phyloP scores from a whole-genome alignment of 2,113 vertebrate genomes.

The Dipodomys spectabilis region DNA sequence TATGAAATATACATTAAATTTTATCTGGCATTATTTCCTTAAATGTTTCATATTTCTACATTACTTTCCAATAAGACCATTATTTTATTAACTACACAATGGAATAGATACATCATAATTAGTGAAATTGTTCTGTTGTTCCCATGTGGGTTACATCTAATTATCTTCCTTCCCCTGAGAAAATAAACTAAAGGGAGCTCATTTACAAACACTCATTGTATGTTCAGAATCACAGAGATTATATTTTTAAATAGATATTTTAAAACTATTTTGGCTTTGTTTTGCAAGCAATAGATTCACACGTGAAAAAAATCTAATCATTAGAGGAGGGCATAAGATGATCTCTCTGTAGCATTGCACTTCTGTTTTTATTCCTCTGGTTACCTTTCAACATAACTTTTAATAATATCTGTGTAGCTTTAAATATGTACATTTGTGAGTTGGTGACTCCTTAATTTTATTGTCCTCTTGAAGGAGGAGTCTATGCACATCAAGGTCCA shows the following conservation, averaged over 20 bases:
- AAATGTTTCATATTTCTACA: constrained; percentile 36
- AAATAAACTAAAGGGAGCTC: not conserved
- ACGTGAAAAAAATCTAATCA: not conserved
- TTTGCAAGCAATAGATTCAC: not conserved
- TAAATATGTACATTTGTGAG: constrained; percentile 35
- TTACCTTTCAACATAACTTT: constrained; percentile 24
- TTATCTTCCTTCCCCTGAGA: not conserved
- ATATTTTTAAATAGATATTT: constrained; percentile 44
- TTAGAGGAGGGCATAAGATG: not conserved
- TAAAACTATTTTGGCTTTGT: not conserved
- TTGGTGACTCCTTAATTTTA: not conserved
- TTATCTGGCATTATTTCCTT: constrained; percentile 55
- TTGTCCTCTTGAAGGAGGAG: not conserved
- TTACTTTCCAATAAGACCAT: constrained; percentile 59
- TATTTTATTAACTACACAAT: constrained; percentile 44
- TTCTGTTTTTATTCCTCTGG: constrained; percentile 11
- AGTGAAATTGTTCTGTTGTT: not conserved
- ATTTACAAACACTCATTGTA: not conserved
- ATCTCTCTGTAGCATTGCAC: not conserved
- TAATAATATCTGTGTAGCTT: constrained; percentile 21
- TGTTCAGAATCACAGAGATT: not conserved
- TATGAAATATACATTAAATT: not conserved
- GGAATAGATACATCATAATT: not conserved
- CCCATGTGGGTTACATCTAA: not conserved
- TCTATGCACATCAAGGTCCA: not conserved